Percentiles rank a stretch among this genome's conserved stretches.
These are phyloP conservation scores for Lamprologus lemairii DNA, from an alignment of 2,113 vertebrate genomes.

Conservation along the genomic window DNA sequence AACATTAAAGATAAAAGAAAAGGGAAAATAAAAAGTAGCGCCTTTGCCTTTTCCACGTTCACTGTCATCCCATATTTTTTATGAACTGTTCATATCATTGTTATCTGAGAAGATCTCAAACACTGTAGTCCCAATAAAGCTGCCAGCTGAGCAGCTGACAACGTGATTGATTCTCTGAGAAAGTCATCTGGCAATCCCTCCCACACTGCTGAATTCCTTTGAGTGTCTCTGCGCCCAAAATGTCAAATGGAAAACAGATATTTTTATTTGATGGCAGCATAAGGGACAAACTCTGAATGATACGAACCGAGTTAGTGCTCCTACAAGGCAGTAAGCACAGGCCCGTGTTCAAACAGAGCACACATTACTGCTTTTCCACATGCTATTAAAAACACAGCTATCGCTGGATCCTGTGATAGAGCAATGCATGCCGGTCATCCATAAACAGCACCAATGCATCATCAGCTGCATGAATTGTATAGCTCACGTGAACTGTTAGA, in stretches of 20 bases:
- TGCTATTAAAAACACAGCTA: background rate
- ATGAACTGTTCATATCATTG: background rate
- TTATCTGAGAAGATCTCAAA: constrained; percentile 9
- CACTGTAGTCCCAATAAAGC: constrained; percentile 4
- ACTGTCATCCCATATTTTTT: background rate
- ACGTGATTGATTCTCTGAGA: constrained; percentile 16
- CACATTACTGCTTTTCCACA: background rate
- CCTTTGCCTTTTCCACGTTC: background rate
- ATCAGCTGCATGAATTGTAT: constrained; percentile 2
- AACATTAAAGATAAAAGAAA: background rate
- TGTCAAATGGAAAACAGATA: background rate
- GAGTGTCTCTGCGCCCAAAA: background rate
- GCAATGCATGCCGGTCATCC: constrained; percentile 2
- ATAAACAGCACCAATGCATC: constrained; percentile 35
- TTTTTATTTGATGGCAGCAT: background rate
- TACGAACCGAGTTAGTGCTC: background rate
- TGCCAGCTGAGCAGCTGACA: constrained; percentile 16
- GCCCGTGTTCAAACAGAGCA: background rate
- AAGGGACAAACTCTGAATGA: background rate
- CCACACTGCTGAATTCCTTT: background rate
- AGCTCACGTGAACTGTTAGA: constrained; percentile 24
- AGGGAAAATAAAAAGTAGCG: background rate
- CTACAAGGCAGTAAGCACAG: background rate
- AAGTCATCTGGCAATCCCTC: background rate
- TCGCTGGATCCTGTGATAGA: background rate